phyloP scores from a whole-genome alignment of 2,113 vertebrate species.

The Pandion haliaetus region DNA sequence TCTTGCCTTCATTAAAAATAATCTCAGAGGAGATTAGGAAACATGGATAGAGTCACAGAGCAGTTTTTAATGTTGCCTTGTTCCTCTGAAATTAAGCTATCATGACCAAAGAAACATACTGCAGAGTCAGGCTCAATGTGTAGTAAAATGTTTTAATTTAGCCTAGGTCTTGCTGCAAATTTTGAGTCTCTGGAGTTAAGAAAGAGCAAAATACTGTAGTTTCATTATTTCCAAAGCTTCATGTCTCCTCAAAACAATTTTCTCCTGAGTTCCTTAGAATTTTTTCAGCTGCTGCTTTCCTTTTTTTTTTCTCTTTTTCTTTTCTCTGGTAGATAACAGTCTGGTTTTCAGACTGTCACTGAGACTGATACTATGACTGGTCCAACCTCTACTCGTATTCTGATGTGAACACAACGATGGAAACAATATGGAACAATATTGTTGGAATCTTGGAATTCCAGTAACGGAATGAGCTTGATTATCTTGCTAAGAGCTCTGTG shows the following conservation, averaged over 20 bases:
- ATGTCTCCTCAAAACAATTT: neutral
- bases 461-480: neutral
- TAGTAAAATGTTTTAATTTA: neutral
- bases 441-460: neutral
- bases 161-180: neutral
- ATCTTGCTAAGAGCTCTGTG: neutral
- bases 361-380: neutral
- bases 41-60: neutral
- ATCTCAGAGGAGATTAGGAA: neutral
- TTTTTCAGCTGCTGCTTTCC: neutral
- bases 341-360: neutral
- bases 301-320: neutral
- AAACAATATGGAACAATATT: neutral
- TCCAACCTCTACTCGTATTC: neutral
- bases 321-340: neutral
- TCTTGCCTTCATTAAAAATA: conserved; percentile 1
- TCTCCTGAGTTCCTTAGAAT: neutral
- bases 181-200: neutral
- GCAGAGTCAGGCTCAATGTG: neutral
- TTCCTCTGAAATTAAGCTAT: neutral
- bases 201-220: neutral
- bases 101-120: neutral
- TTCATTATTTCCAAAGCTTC: neutral
- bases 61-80: neutral
- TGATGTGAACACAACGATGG: neutral